Base-by-base conservation (phyloP, 2,888 invertebrate genomes). In the Autographa pulchrina region DNA sequence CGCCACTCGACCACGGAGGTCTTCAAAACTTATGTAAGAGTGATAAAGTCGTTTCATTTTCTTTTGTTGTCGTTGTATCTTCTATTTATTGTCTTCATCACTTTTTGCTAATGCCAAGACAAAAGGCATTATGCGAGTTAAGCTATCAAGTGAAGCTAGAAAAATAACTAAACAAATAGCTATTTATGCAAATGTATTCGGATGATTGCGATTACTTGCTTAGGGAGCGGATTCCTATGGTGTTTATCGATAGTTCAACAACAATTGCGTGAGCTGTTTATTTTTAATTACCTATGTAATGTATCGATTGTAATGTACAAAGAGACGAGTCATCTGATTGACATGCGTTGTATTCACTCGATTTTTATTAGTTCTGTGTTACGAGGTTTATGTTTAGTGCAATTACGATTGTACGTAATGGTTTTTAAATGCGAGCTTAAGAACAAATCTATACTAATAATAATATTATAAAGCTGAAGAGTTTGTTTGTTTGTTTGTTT, bases 201-300 rank as follows among this genome's bases (percentile, higher is more conserved):
- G 9, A 32, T 31, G 56, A 68, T 58, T 9, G 43, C 16, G 11
- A 20, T 2, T 59, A 48, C 14, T n/a, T 16, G 38, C 9, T 58
- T 52, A 41, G 58, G 65, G 62, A 76, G 59, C 25, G 54, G 79
- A 69, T 63, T 20, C 69, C 18, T 41, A 63, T 52, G 16, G 6
- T 32, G 11, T 18, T 60, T 59, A 68, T 74, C 59, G 64, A 43
- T 52, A 59, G 48, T 71, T 62, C 62, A 60, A 43, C 58, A 25
- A 80, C 62, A 71, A 77, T 59, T 56, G 54, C 54, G 32, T 63
- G 25, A 25, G 65, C 61, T 80, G 78, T 78, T 80, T 71, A 41
- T 65, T 65, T 71, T 80, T 52, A 62, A 80, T 64, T 11, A 65
- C 80, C 64, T 77, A 63, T 68, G 65, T 77, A 75, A 75, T n/a